A percentile compares a stretch with the other conserved stretches of the same genome.
Evolutionary conservation across 2,888 invertebrate species (phyloP).

Genomic region (Chesias legatella): DNA sequence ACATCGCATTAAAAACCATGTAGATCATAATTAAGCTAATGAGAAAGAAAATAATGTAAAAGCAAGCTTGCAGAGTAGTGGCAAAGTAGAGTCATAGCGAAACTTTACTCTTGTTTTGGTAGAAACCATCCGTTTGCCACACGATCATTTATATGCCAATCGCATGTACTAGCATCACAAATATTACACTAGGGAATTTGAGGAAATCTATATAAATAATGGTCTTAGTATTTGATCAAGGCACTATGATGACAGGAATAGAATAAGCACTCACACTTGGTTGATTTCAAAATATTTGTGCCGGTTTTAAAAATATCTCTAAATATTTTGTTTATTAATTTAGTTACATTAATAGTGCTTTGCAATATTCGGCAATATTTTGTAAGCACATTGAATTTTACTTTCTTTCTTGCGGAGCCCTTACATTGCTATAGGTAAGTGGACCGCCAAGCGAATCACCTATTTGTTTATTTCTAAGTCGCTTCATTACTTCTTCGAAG

Average conservation of each 20-base stretch:
- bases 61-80: slow-evolving; percentile 70
- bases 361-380: slow-evolving; percentile 56
- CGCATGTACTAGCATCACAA: slow-evolving; percentile 56
- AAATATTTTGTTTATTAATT: slow-evolving; percentile 15
- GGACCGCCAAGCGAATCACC: slow-evolving; percentile 67
- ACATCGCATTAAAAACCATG: slow-evolving; percentile 1
- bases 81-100: slow-evolving; percentile 80
- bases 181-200: slow-evolving; percentile 14
- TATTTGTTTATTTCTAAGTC: slow-evolving; percentile 50
- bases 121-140: slow-evolving; percentile 67
- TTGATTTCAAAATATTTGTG: not conserved
- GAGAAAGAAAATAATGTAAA: slow-evolving; percentile 32
- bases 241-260: slow-evolving; percentile 8
- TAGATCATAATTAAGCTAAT: slow-evolving; percentile 19
- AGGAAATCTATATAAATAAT: not conserved
- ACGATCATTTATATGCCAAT: slow-evolving; percentile 63
- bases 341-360: slow-evolving; percentile 39
- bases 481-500: slow-evolving; percentile 53
- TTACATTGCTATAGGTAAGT: slow-evolving; percentile 79
- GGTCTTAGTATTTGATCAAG: slow-evolving; percentile 2
- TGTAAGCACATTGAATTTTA: slow-evolving; percentile 77
- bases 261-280: slow-evolving; percentile 9
- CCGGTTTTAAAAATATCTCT: slow-evolving; percentile 2
- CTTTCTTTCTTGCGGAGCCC: slow-evolving; percentile 81
- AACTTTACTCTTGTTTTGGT: slow-evolving; percentile 74